Base-by-base conservation (phyloP, 2,113 vertebrate genomes). In the Climacteris rufus region DNA sequence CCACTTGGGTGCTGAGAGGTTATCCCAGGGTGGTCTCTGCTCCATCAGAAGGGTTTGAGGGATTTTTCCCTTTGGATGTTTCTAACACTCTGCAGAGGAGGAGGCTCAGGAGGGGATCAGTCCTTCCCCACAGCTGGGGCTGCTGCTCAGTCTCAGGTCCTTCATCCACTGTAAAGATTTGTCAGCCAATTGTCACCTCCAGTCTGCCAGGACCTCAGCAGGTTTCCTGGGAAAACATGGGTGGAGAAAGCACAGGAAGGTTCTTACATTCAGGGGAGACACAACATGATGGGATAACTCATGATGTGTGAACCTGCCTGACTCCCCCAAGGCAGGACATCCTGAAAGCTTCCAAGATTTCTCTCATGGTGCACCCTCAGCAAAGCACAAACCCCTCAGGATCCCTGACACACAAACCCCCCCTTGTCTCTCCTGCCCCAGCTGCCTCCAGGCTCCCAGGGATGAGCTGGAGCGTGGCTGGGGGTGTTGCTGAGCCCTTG, bases 381-480 rank as follows among this genome's bases (percentile, higher is more conserved):
- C 9, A 49, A n/a, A n/a, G n/a, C n/a, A n/a, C n/a, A n/a, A n/a
- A n/a, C n/a, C n/a, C n/a, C n/a, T n/a, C n/a, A n/a, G n/a, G n/a
- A 13, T 5, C 19, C 18, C 15, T 17, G 52, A 39, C 17, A n/a
- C 63, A 6, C 6, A 10, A 17, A 27, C 13, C 21, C 15, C 21
- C 57, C 27, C 65, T 23, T 39, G 15, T 20, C 18, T n/a, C n/a
- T 10, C 8, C 64, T 31, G 33, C n/a, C 42, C 42, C 30, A 16
- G 35, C 30, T 66, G 42, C 71, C 52, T 21, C 27, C 47, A 24
- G 42, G 33, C 23, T 54, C 49, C n/a, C 9, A 16, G 53, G 14
- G 39, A 21, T 4, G 21, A n/a, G 39, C 6, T 71, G 47, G 27
- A 1, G 0, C 23, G n/a, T 4, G 69, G 35, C 30, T 61, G 15